Base-by-base conservation (phyloP, 1,140 invertebrate genomes). In the Daktulosphaira vitifoliae region DNA sequence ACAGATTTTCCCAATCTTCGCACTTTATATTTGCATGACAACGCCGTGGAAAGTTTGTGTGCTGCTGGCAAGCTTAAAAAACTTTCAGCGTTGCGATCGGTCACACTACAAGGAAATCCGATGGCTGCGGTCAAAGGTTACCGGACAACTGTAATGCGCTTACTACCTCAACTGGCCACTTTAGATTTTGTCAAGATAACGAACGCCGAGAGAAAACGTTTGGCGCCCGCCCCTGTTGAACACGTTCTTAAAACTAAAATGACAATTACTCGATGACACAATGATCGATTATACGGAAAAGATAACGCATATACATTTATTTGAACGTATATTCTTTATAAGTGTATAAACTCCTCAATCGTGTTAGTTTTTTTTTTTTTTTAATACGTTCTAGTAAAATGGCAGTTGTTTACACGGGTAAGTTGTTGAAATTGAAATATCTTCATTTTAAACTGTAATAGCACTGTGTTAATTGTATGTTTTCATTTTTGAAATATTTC, bases 21-120 rank as follows among this genome's bases (percentile, higher is more conserved):
- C 7, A 53, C 51, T 25, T 18, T 53, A 29, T 53, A 53, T 13
- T 11, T 53, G 51, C 51, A 53, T 29, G 9, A 38, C 51, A 53
- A 53, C 33, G 16, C 8, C 7, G 16, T 53, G 51, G 11, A 8
- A 5, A 38, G 11, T 13, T 1, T 53, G 5, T 53, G 51, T 29
- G 33, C 3, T 6, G 33, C 37, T 5, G 16, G 13, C 1, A 3
- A 18, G 18, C 18, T 53, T 9, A n/a, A 20, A 6, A 25, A 11
- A 16, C 0, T 38, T 13, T 29, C 51, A 1, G 9, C 1, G 20
- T 16, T 53, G 8, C 16, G 33, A 11, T 20, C 51, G 13, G 1
- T 53, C 8, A 53, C 51, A 11, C 29, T 53, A 18, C 18, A 22
- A 13, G 20, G 18, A n/a, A 53, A 53, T 18, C 51, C 51, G 51